phyloP scores from a whole-genome alignment of 2,797 vertebrate species.

The Hemitrygon akajei region DNA sequence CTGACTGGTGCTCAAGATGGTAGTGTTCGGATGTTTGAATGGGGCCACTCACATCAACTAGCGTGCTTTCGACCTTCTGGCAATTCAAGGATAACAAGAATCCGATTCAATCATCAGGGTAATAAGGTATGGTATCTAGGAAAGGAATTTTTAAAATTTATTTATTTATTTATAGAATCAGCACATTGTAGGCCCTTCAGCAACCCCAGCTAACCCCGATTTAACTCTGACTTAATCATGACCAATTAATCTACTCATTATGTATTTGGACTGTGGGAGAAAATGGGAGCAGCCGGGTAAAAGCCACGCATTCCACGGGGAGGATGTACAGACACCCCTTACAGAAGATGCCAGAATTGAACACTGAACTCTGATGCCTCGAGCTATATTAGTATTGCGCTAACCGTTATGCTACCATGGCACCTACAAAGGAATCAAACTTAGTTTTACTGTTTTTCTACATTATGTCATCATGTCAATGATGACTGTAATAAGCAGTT shows the following conservation, averaged over 20 bases:
- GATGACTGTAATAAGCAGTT: neutral
- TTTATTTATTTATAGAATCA: neutral
- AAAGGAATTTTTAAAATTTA: neutral
- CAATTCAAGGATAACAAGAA: conserved; percentile 86
- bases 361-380: too few species aligned
- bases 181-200: too few species aligned
- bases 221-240: too few species aligned
- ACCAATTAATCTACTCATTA: too few species aligned
- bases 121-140: conserved; percentile 72
- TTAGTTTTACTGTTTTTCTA: neutral
- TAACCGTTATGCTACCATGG: too few species aligned
- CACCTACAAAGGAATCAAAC: neutral
- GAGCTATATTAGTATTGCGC: too few species aligned
- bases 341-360: too few species aligned
- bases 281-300: too few species aligned
- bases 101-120: conserved; percentile 94
- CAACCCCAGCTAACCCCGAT: too few species aligned
- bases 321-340: too few species aligned
- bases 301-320: too few species aligned
- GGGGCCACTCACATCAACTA: conserved; percentile 97
- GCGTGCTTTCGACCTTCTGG: conserved; percentile 88
- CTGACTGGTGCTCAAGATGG: conserved; percentile 95
- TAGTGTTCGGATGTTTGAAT: conserved; percentile 97
- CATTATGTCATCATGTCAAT: neutral
- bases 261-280: too few species aligned